Evolutionary conservation across 2,888 invertebrate genomes (phyloP), one percentile per base, ranked within the genome.

Genomic region (Lingula anatina): DNA sequence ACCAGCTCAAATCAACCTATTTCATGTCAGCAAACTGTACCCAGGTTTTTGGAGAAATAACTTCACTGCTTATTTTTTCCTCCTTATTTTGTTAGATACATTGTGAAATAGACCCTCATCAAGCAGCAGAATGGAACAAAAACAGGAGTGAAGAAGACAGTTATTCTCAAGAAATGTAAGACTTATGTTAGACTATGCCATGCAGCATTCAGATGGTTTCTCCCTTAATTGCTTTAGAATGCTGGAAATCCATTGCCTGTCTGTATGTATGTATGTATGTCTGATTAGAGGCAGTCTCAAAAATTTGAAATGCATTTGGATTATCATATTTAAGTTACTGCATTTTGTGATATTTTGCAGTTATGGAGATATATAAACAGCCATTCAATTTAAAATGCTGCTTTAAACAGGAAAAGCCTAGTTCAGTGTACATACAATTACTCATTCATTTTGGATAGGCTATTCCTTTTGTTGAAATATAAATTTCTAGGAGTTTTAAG

Each of bases 71-170:
- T 31, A 31, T 31, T 31, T 5, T 37, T 31, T 9, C 31, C 15
- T 31, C 31, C 15, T n/a, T n/a, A n/a, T n/a, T n/a, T n/a, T n/a
- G 50, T 23, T 49, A 70, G 70, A 57, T 71, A 18, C 87, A 88
- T 66, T 89, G 90, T 61, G 87, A 89, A 64, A 83, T 88, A 36
- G 85, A 85, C 54, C 80, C 84, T 39, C 84, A 86, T 4, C 83
- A 83, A 61, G 90, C 90, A 0, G 88, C 88, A 86, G 73, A 83
- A 41, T 85, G 85, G 59, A 96, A 96, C 73, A 70, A 79, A 47
- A 73, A 74, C 5, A 80, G 86, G 54, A 54, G 57, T 18, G 53
- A 58, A 12, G 41, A 44, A 9, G 62, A 68, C 3, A 52, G 56
- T 45, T 77, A 77, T 54, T 45, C 51, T 1, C 54, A 60, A 46